Evolutionary conservation across 2,797 vertebrate species (phyloP), one percentile per base, ranked within the genome.

Genomic region (Typhlichthys eigenmanni): DNA sequence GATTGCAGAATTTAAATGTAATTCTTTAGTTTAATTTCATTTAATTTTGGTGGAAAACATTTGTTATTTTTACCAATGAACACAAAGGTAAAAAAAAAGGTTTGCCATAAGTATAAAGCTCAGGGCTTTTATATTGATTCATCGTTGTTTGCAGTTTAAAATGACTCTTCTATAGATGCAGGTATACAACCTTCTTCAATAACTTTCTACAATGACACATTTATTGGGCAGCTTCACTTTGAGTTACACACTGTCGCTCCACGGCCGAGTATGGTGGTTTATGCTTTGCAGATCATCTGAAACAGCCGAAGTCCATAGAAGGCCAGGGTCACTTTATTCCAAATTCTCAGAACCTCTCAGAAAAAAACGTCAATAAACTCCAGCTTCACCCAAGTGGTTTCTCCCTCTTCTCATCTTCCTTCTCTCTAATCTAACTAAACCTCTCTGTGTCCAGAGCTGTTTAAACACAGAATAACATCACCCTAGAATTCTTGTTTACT

Each of bases 401-500:
- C 46, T 55, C 60, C 34, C 17, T 62, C 55, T 63, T 56, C 74
- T 79, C 68, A 54, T 64, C 68, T 60, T 70, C 53, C 32, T 65
- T 68, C 58, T 19, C 67, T 73, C 75, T 70, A 68, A 58, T 62
- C 55, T 55, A 19, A 43, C 59, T 53, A 58, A 68, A 72, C 61
- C 58, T 52, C 66, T 75, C 66, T 62, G 69, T 70, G 76, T 67
- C 72, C 8, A 64, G 67, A 78, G 65, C 65, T 79, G 66, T 85
- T 85, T 75, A 79, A 80, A 81, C 79, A 82, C 62, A 82, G 67
- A 83, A 71, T 69, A 81, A 80, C 76, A 69, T 45, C 56, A 72
- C 47, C 63, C 60, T 61, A 71, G 46, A 60, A 58, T 66, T 50
- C 47, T 68, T 82, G 78, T 87, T 87, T 88, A 82, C 24, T 29